phyloP scores from a whole-genome alignment of 2,888 invertebrate genomes.

The Drosophila niveifrons region DNA sequence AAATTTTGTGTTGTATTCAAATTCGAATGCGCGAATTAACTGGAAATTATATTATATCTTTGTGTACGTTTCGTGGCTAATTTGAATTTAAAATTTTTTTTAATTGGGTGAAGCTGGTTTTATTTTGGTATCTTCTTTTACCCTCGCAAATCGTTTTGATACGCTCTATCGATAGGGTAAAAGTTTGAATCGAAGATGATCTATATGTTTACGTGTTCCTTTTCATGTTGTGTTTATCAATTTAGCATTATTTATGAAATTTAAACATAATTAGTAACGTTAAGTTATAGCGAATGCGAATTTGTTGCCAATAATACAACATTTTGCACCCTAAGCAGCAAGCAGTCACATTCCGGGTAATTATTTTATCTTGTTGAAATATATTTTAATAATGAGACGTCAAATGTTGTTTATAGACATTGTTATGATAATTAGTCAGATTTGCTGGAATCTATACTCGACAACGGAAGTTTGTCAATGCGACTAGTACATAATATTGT shows the following conservation, averaged over 20 bases:
- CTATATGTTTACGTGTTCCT: too few species aligned
- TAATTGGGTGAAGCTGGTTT: background rate
- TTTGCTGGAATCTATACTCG: constrained; percentile 8
- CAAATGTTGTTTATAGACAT: constrained; percentile 24
- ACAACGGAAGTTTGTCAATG: background rate
- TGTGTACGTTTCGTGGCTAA: background rate
- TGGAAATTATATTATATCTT: background rate
- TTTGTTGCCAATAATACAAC: too few species aligned
- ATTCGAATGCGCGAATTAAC: background rate
- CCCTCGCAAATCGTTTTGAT: too few species aligned
- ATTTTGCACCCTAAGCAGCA: too few species aligned
- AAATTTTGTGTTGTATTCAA: background rate
- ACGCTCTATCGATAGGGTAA: too few species aligned
- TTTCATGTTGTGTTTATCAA: too few species aligned
- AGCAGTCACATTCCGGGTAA: background rate
- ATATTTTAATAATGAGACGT: constrained; percentile 46
- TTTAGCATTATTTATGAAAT: too few species aligned
- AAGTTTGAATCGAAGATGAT: too few species aligned
- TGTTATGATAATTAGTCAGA: constrained; percentile 30
- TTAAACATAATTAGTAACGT: too few species aligned
- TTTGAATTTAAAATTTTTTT: background rate
- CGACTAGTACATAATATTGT: background rate
- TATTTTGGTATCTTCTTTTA: too few species aligned
- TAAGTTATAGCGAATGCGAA: too few species aligned
- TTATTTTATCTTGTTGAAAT: constrained; percentile 51